These are phyloP conservation scores for Campoplex capitator DNA, from an alignment of 2,888 invertebrate genomes.

Conservation along the genomic window DNA sequence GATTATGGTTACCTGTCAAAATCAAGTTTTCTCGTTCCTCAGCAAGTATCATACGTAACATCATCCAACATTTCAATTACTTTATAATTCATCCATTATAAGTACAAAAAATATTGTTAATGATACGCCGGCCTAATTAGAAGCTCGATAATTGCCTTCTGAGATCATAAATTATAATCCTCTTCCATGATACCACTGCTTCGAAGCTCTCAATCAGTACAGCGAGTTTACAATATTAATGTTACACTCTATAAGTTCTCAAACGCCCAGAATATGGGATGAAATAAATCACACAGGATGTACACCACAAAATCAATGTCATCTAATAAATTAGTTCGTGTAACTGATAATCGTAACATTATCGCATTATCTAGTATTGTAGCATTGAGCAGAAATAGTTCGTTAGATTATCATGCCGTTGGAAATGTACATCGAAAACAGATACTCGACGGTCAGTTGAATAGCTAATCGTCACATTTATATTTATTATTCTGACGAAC, in stretches of 20 bases:
- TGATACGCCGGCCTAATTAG: background rate
- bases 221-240: slow-evolving; percentile 17
- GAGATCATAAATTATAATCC: slow-evolving; percentile 21
- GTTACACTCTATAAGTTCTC: slow-evolving; percentile 24
- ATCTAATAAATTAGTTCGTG: background rate
- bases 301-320: slow-evolving; percentile 3
- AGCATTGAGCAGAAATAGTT: slow-evolving; percentile 1
- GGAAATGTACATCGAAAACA: background rate
- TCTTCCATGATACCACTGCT: background rate
- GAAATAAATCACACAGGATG: background rate
- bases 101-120: background rate
- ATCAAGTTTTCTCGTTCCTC: background rate
- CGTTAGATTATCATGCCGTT: slow-evolving; percentile 8
- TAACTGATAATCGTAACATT: background rate
- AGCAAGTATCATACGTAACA: background rate
- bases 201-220: slow-evolving; percentile 6
- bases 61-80: background rate
- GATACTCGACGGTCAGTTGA: background rate
- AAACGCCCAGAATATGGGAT: background rate
- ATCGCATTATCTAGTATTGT: background rate
- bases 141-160: background rate
- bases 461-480: background rate
- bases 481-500: background rate
- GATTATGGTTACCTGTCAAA: background rate
- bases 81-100: background rate